phyloP scores from a whole-genome alignment of 2,113 vertebrate genomes.

The Pteronura brasiliensis region DNA sequence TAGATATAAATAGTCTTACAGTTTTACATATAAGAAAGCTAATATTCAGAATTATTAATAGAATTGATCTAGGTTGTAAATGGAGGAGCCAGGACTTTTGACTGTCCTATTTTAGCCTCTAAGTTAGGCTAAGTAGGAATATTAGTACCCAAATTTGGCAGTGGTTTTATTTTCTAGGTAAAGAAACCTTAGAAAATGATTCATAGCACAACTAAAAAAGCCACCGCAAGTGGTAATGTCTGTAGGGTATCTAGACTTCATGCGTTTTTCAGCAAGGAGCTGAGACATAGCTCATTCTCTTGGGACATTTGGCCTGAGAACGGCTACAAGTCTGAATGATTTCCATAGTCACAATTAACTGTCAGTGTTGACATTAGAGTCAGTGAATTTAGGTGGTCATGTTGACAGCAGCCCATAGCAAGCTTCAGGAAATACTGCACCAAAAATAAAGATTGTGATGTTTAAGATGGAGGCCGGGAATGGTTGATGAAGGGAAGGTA shows the following conservation, averaged over 20 bases:
- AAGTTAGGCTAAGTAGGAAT: not conserved
- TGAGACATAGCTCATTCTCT: not conserved
- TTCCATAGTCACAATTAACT: conserved; percentile 11
- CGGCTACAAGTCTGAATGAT: not conserved
- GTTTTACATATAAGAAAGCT: conserved; percentile 1
- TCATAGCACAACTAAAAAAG: not conserved
- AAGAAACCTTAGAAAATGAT: conserved; percentile 21
- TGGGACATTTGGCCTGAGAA: conserved; percentile 3
- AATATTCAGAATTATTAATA: conserved; percentile 31
- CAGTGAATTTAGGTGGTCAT: not conserved
- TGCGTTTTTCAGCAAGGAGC: not conserved
- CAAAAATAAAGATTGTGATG: conserved; percentile 14
- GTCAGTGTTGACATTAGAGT: not conserved
- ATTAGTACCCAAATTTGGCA: not conserved
- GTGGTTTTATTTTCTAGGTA: conserved; percentile 13
- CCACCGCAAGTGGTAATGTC: not conserved
- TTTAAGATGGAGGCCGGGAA: not conserved
- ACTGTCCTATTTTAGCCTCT: not conserved
- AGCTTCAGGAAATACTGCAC: not conserved
- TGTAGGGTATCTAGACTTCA: not conserved
- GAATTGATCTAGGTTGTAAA: not conserved
- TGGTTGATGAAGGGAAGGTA: not conserved
- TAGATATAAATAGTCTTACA: not conserved
- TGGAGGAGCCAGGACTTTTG: not conserved
- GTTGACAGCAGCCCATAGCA: not conserved